Percentiles rank a stretch among this genome's conserved stretches.
Evolutionary conservation across 2,113 vertebrate species (phyloP).

Genomic region (Eudorcas thomsonii): DNA sequence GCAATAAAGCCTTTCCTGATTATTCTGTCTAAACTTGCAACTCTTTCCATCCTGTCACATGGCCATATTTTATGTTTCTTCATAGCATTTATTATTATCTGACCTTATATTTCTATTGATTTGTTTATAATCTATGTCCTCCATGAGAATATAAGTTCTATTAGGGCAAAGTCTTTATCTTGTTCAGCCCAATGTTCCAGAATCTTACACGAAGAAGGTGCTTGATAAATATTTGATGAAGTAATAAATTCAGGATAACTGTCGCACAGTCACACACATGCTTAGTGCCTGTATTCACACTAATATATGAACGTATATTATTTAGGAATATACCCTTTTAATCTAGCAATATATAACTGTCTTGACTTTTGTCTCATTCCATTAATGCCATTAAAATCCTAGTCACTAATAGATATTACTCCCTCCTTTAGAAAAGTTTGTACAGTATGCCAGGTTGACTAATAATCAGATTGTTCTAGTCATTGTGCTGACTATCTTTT

Average conservation of each 20-base stretch:
- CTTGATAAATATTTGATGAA: not conserved
- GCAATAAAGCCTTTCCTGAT: not conserved
- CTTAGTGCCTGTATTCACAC: not conserved
- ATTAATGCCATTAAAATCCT: not conserved
- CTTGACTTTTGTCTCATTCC: not conserved
- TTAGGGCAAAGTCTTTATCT: not conserved
- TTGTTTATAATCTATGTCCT: not conserved
- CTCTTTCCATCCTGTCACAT: not conserved
- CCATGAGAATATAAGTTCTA: not conserved
- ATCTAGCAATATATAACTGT: not conserved
- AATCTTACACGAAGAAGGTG: not conserved
- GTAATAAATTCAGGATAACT: not conserved
- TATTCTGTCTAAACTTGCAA: not conserved
- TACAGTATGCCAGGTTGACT: not conserved
- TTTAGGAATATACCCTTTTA: not conserved
- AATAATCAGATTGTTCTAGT: not conserved
- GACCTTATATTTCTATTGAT: not conserved
- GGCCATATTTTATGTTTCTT: not conserved
- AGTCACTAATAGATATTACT: not conserved
- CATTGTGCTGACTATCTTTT: not conserved
- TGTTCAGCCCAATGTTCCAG: not conserved
- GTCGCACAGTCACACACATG: not conserved
- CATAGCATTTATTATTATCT: not conserved
- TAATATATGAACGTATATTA: not conserved
- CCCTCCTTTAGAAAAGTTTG: not conserved